phyloP scores from a whole-genome alignment of 2,888 invertebrate species.

The Dynastes maya region DNA sequence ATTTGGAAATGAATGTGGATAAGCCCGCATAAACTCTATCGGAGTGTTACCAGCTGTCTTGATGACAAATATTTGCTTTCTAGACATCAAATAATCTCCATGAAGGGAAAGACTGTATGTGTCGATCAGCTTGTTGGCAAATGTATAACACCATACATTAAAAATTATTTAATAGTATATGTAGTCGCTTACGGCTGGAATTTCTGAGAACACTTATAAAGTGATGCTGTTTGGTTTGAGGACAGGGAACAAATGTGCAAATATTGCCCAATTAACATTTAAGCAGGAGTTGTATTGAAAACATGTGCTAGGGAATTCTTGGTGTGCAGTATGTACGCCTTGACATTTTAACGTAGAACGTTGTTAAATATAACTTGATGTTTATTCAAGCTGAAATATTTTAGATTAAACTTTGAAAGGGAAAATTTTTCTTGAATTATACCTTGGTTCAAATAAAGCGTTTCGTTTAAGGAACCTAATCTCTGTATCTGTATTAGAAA shows the following conservation, averaged over 20 bases:
- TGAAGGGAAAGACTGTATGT: not conserved
- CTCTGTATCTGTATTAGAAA: too few species aligned
- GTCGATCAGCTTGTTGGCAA: not conserved
- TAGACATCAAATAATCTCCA: slow-evolving; percentile 13
- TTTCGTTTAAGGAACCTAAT: too few species aligned
- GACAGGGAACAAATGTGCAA: slow-evolving; percentile 38
- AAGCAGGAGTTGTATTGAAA: slow-evolving; percentile 32
- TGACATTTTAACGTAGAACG: slow-evolving; percentile 31
- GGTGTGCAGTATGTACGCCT: not conserved
- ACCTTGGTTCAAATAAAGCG: not conserved
- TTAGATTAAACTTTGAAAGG: not conserved
- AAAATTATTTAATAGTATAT: slow-evolving; percentile 1
- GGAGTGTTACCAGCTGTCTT: slow-evolving; percentile 10
- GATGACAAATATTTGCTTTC: slow-evolving; percentile 24
- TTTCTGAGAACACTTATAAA: slow-evolving; percentile 27
- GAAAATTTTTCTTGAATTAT: not conserved
- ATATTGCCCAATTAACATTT: slow-evolving; percentile 43
- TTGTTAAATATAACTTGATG: slow-evolving; percentile 24
- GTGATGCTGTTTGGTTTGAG: not conserved
- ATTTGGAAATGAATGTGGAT: not conserved
- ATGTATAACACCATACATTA: not conserved
- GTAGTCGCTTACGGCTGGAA: not conserved
- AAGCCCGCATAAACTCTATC: slow-evolving; percentile 3
- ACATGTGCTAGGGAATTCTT: slow-evolving; percentile 31
- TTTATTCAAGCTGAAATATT: not conserved